Conservation (phyloP, 2,888 invertebrate genomes). For the Acanthoscelides obtectus region DNA sequence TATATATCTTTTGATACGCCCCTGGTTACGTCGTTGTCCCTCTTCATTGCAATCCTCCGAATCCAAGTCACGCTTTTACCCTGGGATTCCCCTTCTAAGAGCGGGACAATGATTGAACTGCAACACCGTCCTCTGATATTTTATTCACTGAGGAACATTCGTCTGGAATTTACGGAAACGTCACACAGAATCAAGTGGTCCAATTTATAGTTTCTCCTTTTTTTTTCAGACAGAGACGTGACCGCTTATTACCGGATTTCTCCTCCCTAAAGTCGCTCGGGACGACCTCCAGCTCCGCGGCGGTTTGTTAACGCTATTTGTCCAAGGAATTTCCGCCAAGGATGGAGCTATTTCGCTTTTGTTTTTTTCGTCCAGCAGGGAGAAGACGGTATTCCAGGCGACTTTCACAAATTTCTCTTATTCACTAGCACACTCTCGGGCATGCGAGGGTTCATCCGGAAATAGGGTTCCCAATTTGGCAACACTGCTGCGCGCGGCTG, state of each 20-base stretch:
- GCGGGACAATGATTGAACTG: conserved; percentile 43
- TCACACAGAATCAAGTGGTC: conserved; percentile 35
- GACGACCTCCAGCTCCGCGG: not conserved
- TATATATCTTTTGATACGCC: not conserved
- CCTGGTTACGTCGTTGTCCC: conserved; percentile 2
- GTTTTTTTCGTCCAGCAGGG: not conserved
- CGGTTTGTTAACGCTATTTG: not conserved
- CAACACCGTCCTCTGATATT: conserved; percentile 35
- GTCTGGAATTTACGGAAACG: conserved; percentile 38
- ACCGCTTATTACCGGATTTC: conserved; percentile 17
- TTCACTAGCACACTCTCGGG: no score
- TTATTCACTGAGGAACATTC: conserved; percentile 42
- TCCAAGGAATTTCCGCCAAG: not conserved
- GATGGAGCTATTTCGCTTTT: not conserved
- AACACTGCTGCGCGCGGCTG: no score
- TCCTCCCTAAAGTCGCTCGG: conserved; percentile 20
- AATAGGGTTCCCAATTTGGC: no score
- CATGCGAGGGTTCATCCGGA: no score
- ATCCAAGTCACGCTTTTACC: conserved; percentile 31
- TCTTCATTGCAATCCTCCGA: conserved; percentile 12
- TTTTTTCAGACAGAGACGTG: conserved; percentile 1
- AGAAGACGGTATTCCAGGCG: not conserved
- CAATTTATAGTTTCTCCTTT: conserved; percentile 34
- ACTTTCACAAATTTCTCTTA: not conserved
- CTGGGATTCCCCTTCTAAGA: conserved; percentile 28